Percentiles rank a stretch among this genome's conserved stretches.
These are phyloP conservation scores for Manduca sexta DNA, from an alignment of 1,140 invertebrate genomes.

Conservation along the genomic window DNA sequence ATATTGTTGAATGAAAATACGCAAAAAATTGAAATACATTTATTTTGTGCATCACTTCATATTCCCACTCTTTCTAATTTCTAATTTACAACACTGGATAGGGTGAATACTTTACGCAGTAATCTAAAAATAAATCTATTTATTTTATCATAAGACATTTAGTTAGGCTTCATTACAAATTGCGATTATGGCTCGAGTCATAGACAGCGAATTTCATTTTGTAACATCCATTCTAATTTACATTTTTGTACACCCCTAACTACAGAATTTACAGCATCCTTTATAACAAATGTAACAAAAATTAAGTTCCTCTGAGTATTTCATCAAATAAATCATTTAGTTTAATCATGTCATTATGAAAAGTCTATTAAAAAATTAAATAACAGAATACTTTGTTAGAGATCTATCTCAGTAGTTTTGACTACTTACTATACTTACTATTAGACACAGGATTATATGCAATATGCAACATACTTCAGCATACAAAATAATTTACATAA, in stretches of 20 bases:
- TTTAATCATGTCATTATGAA: slow-evolving; percentile 3
- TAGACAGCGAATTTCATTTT: slow-evolving; percentile 2
- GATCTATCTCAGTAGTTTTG: slow-evolving; percentile 9
- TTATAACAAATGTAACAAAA: slow-evolving; percentile 9
- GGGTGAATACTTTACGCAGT: slow-evolving; percentile 49
- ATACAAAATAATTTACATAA: too few relatives aligned
- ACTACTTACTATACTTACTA: too few relatives aligned
- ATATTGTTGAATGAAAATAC: slow-evolving; percentile 24
- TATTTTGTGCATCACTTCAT: slow-evolving; percentile 67
- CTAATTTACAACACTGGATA: slow-evolving; percentile 63
- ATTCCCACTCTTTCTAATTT: slow-evolving; percentile 46
- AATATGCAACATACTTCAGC: neutral
- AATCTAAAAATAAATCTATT: slow-evolving; percentile 56
- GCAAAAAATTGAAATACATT: slow-evolving; percentile 59
- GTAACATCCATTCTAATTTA: slow-evolving; percentile 11
- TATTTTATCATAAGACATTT: slow-evolving; percentile 68
- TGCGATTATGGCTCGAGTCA: slow-evolving; percentile 30
- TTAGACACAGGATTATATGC: too few relatives aligned
- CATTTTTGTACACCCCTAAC: slow-evolving; percentile 19
- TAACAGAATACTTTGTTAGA: slow-evolving; percentile 26
- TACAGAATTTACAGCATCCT: slow-evolving; percentile 18
- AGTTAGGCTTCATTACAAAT: slow-evolving; percentile 58
- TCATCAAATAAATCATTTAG: slow-evolving; percentile 6
- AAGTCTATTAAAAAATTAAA: slow-evolving; percentile 12
- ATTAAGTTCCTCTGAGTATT: slow-evolving; percentile 13